Evolutionary conservation across 2,888 invertebrate genomes (phyloP).

Genomic region (Eristalis arbustorum): DNA sequence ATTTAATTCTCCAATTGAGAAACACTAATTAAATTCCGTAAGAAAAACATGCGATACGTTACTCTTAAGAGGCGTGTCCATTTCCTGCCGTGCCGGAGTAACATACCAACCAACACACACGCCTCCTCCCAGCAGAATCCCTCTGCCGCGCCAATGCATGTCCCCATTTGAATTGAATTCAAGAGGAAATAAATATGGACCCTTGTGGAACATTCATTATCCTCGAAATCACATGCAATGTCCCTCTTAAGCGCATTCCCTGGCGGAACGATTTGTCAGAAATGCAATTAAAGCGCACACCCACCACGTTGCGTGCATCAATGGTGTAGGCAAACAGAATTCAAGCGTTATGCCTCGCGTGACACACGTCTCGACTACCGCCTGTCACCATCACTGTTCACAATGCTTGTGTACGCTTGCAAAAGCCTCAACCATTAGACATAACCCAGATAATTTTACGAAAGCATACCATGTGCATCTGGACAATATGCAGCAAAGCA

Average conservation of each 20-base stretch:
- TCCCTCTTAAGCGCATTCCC: background rate
- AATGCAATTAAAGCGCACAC: slow-evolving; percentile 12
- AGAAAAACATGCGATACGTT: too few relatives aligned
- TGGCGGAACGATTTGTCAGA: background rate
- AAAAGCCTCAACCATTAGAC: background rate
- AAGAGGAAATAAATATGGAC: background rate
- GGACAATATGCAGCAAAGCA: slow-evolving; percentile 3
- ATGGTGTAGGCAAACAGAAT: slow-evolving; percentile 2
- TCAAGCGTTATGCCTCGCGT: slow-evolving; percentile 3
- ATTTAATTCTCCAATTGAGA: too few relatives aligned
- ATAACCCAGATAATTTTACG: background rate
- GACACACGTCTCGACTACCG: background rate
- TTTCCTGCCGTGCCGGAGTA: too few relatives aligned
- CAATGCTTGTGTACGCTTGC: background rate
- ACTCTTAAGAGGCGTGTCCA: too few relatives aligned
- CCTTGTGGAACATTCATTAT: slow-evolving; percentile 1
- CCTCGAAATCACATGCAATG: background rate
- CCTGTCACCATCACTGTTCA: slow-evolving; percentile 4
- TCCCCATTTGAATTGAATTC: background rate
- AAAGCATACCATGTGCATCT: slow-evolving; percentile 10
- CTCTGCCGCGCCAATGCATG: background rate
- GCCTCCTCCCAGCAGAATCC: background rate
- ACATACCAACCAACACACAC: too few relatives aligned
- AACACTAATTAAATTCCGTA: too few relatives aligned
- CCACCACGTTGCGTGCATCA: background rate